Percentiles rank a stretch among this genome's conserved stretches.
Evolutionary conservation across 2,888 invertebrate species (phyloP).

Genomic region (Caenorhabditis wallacei): DNA sequence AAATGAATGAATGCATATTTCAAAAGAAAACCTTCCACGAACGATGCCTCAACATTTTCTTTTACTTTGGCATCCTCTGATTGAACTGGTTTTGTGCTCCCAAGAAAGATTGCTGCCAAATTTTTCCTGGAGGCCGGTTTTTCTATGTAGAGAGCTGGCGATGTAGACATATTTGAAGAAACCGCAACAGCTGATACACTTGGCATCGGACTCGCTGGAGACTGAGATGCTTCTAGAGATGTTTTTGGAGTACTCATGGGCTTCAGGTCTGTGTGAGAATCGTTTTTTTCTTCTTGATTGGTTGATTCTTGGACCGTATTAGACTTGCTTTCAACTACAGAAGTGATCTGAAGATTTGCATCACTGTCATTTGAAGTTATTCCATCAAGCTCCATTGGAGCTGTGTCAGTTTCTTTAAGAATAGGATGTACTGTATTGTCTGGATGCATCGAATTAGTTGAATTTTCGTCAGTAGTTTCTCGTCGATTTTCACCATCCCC

Average conservation of each 20-base stretch:
- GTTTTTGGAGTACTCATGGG: neutral
- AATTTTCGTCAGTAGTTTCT: too few species aligned
- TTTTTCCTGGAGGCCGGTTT: slow-evolving; percentile 4
- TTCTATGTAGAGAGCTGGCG: neutral
- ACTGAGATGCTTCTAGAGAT: slow-evolving; percentile 11
- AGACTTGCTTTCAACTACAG: too few species aligned
- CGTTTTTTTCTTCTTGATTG: neutral
- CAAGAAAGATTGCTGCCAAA: slow-evolving; percentile 22
- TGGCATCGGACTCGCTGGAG: neutral
- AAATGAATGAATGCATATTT: neutral
- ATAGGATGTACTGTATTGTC: too few species aligned
- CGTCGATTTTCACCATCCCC: too few species aligned
- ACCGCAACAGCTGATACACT: neutral
- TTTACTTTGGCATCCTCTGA: neutral
- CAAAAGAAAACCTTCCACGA: neutral
- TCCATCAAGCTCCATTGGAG: too few species aligned
- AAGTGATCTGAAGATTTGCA: too few species aligned
- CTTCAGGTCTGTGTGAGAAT: neutral
- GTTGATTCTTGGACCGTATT: too few species aligned
- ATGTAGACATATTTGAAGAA: neutral
- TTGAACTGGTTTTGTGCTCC: neutral
- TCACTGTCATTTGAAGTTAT: too few species aligned
- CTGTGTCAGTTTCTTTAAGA: too few species aligned
- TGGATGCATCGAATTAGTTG: too few species aligned
- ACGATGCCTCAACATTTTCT: neutral